phyloP scores from a whole-genome alignment of 2,113 vertebrate genomes.

The Thamnaconus septentrionalis region DNA sequence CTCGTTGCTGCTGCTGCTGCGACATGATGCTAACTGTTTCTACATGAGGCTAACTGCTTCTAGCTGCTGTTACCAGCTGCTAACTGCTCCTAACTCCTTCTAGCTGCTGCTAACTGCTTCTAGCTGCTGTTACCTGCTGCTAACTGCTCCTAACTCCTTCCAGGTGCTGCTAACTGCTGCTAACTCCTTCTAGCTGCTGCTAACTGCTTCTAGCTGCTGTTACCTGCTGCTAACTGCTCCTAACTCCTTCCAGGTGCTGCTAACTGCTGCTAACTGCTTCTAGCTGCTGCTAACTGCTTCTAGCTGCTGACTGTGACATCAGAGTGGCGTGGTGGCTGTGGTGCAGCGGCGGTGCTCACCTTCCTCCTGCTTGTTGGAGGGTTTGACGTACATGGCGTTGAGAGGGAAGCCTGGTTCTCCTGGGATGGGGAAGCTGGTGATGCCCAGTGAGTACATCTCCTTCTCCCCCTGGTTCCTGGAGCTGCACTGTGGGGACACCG shows the following conservation, averaged over 20 bases:
- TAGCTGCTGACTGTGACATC: not conserved
- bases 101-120: no score
- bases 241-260: not conserved
- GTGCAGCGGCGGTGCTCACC: constrained; percentile 51
- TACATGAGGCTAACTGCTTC: no score
- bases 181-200: no score
- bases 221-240: not conserved
- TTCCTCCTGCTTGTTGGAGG: constrained; percentile 78
- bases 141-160: not conserved
- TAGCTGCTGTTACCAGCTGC: no score
- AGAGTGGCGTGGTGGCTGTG: no score
- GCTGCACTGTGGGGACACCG: constrained; percentile 84
- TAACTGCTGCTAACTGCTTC: not conserved
- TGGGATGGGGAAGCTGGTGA: constrained; percentile 97
- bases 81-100: no score
- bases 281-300: not conserved
- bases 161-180: no score
- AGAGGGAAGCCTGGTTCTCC: constrained; percentile 98
- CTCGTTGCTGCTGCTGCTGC: no score
- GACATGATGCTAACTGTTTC: no score
- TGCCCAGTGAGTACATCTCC: constrained; percentile 97
- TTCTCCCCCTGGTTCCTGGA: constrained; percentile 95
- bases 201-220: not conserved
- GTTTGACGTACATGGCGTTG: constrained; percentile 89
- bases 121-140: no score